phyloP scores from a whole-genome alignment of 2,888 invertebrate species.

The Trissolcus japonicus region DNA sequence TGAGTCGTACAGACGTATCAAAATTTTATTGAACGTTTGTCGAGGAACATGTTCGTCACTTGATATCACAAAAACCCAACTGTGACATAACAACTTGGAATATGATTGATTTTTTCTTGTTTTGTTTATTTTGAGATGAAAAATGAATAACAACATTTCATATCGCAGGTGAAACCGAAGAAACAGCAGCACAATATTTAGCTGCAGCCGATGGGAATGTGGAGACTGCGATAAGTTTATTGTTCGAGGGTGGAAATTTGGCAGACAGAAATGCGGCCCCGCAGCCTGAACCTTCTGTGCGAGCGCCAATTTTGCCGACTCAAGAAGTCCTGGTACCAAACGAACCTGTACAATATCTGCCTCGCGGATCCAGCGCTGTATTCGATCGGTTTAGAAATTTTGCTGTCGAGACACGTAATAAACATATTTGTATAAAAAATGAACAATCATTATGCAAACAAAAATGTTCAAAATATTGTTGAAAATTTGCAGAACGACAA shows the following conservation, averaged over 20 bases:
- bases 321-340: constrained; percentile 72
- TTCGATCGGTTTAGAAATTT: constrained; percentile 74
- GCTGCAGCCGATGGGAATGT: constrained; percentile 72
- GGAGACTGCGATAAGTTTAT: constrained; percentile 70
- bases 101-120: not conserved
- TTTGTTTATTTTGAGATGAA: not conserved
- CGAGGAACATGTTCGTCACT: not conserved
- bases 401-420: constrained; percentile 72
- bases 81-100: not conserved
- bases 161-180: constrained; percentile 68
- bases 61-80: not conserved
- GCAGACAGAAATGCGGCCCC: constrained; percentile 43
- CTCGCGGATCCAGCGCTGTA: constrained; percentile 69
- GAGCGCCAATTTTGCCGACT: constrained; percentile 72
- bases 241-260: constrained; percentile 69
- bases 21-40: no score
- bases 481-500: constrained; percentile 67
- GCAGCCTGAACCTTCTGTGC: constrained; percentile 65
- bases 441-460: not conserved
- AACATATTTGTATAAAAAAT: no score
- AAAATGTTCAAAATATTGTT: not conserved
- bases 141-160: not conserved
- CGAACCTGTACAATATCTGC: constrained; percentile 68
- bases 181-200: constrained; percentile 70
- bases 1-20: no score